Evolutionary conservation across 1,140 invertebrate genomes (phyloP), one percentile per base, ranked within the genome.

Genomic region (Drosophila ercepeae): DNA sequence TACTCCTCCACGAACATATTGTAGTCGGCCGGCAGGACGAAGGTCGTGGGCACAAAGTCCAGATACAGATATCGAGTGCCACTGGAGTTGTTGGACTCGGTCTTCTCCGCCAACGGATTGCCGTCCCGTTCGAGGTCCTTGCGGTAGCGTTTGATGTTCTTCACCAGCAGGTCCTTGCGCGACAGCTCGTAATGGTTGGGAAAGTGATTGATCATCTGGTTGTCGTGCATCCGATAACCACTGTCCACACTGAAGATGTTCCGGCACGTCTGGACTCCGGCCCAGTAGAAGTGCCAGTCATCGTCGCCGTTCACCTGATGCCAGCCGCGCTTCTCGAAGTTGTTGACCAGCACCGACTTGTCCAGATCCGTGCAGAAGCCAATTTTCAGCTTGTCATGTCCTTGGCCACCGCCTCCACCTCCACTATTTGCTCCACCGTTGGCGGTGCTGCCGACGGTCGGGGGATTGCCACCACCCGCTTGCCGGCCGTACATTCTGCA

Each of bases 271-370:
- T 96, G 95, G 5, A 97, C 97, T 7, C 95, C 96, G 1, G 97
- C 96, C 97, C 97, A 99, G 91, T 98, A 98, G 91, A 98, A 97
- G 91, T 98, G 97, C 97, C 97, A 99, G 78, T 98, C 97, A 89
- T 99, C 97, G 72, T 99, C 97, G 1, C 96, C 95, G 13, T 94
- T 94, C 8, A 98, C 97, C 92, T 97, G 96, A 19, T 94, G 93
- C 98, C 97, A 99, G 5, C 97, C 97, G 68, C 97, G 92, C 91
- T 97, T 96, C 81, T 98, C 97, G 90, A 98, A 99, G 92, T 99
- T 99, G 72, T 96, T 96, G 36, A 97, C 94, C 60, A 99, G 93
- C 3, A 99, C 97, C n/a, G 97, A 98, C 91, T 98, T 98, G 82
- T 99, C 97, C 89, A 98, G 94, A 91, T 99, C 97, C 34, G 97